Base-by-base conservation (phyloP, 1,140 invertebrate genomes). In the Venturia canescens region DNA sequence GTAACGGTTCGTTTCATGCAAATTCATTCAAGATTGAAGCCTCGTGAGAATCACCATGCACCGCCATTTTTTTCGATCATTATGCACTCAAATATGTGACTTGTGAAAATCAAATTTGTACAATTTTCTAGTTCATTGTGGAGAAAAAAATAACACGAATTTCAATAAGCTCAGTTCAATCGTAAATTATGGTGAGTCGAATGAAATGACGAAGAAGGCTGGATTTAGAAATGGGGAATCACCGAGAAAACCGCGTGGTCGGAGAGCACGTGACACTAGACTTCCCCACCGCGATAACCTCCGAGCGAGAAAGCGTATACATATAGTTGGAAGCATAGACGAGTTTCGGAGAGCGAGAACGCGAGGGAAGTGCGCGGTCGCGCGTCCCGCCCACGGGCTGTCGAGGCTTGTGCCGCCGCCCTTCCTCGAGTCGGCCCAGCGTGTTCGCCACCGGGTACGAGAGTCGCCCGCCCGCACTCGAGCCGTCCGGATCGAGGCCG, bases 361-460 rank as follows among this genome's bases (percentile, higher is more conserved):
- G 80, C 16, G 60, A 27, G 18, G n/a, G 57, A 77, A 38, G 75
- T 77, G 79, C 83, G 88, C 88, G 85, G 84, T 80, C 81, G 84
- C 86, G 86, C 83, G 87, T 86, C 82, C 86, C 87, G 89, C 88
- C 87, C 87, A 89, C 88, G 84, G 80, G 81, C 80, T 71, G 81
- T 77, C 82, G 53, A 71, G 31, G 44, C 74, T 48, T 50, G 76
- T 74, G 70, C 75, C 75, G 79, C 79, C 81, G 83, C 82, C 80
- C 82, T 81, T 79, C 26, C 69, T 78, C 70, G 60, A 77, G 57
- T n/a, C 57, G 18, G 57, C 75, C 50, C 71, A 69, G 80, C 72
- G 23, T 82, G 69, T 77, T 79, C 48, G 21, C 44, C 72, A 83
- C 50, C 80, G 78, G 23, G 70, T 71, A 15, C 29, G 78, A 81